phyloP scores from a whole-genome alignment of 2,113 vertebrate genomes.

The Synodontis membranacea region DNA sequence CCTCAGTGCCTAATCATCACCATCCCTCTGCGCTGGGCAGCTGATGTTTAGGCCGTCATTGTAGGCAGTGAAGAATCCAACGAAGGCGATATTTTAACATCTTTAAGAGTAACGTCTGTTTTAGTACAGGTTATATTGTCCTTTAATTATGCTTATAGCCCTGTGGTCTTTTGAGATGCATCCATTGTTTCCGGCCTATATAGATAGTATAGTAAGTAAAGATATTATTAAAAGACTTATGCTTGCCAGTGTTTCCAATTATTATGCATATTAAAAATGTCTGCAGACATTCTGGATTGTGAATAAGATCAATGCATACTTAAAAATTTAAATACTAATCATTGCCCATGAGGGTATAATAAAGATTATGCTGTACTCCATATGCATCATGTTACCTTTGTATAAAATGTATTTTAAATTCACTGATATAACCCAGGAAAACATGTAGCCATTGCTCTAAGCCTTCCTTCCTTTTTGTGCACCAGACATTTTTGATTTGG shows the following conservation, averaged over 20 bases:
- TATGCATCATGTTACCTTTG: neutral
- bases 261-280: neutral
- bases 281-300: neutral
- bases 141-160: neutral
- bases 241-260: neutral
- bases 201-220: neutral
- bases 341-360: neutral
- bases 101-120: neutral
- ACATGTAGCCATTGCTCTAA: neutral
- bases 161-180: neutral
- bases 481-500: neutral
- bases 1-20: slow-evolving; percentile 26
- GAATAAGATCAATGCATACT: neutral
- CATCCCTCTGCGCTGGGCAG: slow-evolving; percentile 10
- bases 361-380: neutral
- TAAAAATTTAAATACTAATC: neutral
- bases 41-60: slow-evolving; percentile 2
- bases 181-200: neutral
- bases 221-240: neutral
- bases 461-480: neutral
- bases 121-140: neutral
- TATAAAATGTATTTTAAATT: neutral
- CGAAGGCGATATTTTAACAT: neutral
- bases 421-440: neutral
- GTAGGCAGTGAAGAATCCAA: neutral